phyloP scores from a whole-genome alignment of 2,113 vertebrate genomes.

The Corydoras sp. region DNA sequence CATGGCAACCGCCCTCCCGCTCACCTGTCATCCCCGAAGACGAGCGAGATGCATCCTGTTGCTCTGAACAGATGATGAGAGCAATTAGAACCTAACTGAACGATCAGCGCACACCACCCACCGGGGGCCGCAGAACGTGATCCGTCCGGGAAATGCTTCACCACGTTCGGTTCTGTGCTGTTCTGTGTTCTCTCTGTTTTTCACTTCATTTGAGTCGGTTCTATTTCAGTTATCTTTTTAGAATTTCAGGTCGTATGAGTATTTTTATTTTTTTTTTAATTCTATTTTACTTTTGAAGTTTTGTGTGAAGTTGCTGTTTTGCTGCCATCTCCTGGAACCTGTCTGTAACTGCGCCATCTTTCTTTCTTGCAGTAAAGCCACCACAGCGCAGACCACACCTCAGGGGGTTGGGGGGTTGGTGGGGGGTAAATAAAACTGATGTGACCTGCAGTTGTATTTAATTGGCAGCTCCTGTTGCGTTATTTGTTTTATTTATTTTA shows the following conservation, averaged over 20 bases:
- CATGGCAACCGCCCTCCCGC: conserved; percentile 18
- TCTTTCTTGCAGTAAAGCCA: not conserved
- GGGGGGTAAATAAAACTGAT: too few relatives aligned
- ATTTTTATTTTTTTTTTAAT: too few relatives aligned
- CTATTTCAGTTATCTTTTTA: too few relatives aligned
- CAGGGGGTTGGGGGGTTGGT: too few relatives aligned
- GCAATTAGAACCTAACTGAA: conserved; percentile 12
- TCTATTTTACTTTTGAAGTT: not conserved
- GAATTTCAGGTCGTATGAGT: too few relatives aligned
- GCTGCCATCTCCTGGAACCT: too few relatives aligned
- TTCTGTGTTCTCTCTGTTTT: not conserved
- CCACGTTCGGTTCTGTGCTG: not conserved
- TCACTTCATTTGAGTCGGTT: not conserved
- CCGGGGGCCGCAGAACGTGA: not conserved
- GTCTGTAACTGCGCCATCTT: not conserved
- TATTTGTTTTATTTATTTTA: too few relatives aligned
- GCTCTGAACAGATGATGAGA: not conserved
- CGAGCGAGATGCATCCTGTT: not conserved
- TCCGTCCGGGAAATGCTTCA: not conserved
- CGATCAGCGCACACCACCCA: not conserved
- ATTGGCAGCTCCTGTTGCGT: too few relatives aligned
- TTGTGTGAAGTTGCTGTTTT: too few relatives aligned
- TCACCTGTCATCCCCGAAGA: not conserved
- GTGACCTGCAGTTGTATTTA: too few relatives aligned
- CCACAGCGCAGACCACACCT: too few relatives aligned